phyloP scores from a whole-genome alignment of 2,113 vertebrate species.

The Osmerus mordax region DNA sequence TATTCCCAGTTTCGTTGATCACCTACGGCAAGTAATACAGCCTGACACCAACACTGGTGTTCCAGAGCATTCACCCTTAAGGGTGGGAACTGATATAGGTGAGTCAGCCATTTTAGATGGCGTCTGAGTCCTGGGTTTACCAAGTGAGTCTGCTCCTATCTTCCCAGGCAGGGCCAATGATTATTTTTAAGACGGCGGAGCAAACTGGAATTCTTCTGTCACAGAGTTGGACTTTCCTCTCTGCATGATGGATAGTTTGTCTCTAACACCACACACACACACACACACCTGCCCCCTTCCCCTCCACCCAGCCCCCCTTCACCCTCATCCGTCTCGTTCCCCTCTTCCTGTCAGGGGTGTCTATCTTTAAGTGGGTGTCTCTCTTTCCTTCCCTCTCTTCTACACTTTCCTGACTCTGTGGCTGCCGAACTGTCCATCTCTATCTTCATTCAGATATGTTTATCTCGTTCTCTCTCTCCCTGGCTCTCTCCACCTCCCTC shows the following conservation, averaged over 20 bases:
- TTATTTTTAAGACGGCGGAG: too few relatives aligned
- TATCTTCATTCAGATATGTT: neutral
- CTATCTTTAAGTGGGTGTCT: neutral
- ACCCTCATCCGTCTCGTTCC: neutral
- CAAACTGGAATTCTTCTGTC: too few relatives aligned
- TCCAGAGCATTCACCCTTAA: neutral
- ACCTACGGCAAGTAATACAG: constrained; percentile 45
- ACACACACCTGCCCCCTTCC: too few relatives aligned
- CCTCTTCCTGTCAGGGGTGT: neutral
- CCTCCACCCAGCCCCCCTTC: too few relatives aligned
- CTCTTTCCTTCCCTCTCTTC: neutral
- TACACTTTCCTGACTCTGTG: neutral
- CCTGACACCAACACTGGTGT: constrained; percentile 21
- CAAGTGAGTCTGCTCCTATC: too few relatives aligned
- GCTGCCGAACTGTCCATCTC: neutral
- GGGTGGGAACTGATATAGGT: constrained; percentile 19
- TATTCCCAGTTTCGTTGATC: too few relatives aligned
- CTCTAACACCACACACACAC: too few relatives aligned
- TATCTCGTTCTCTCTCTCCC: neutral
- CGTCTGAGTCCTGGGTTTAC: constrained; percentile 27
- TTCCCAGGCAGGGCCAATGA: too few relatives aligned
- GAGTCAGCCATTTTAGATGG: constrained; percentile 24
- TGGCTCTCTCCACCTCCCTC: neutral
- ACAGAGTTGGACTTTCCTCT: too few relatives aligned
- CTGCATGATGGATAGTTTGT: too few relatives aligned